Percentiles rank a stretch among this genome's conserved stretches.
These are phyloP conservation scores for Callaeas wilsoni DNA, from an alignment of 2,113 vertebrate species.

Conservation along the genomic window DNA sequence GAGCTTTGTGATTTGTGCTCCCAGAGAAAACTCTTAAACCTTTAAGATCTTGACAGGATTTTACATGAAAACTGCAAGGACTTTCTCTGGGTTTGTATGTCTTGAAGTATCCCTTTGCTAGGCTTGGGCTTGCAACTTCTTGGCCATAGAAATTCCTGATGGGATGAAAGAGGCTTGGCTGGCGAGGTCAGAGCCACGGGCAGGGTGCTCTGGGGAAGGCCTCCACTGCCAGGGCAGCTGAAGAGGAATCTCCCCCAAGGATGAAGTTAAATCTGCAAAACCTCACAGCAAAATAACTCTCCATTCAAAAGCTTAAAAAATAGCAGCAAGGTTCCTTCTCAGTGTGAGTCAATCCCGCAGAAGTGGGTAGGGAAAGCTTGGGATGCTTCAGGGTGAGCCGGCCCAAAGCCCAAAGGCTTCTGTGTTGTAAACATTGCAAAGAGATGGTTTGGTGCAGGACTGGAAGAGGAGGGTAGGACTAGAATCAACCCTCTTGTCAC, in stretches of 20 bases:
- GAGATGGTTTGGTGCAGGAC: neutral
- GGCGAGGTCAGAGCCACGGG: fast-evolving
- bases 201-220: neutral
- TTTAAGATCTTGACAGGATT: constrained; percentile 21
- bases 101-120: neutral
- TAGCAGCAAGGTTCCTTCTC: neutral
- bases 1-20: constrained; percentile 10
- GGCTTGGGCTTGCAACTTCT: neutral
- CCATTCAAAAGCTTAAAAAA: neutral
- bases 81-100: neutral
- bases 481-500: neutral
- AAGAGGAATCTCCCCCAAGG: neutral
- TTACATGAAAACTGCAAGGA: neutral
- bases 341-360: neutral
- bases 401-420: neutral
- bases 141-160: neutral
- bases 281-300: neutral
- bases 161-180: neutral
- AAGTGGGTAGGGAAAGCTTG: neutral
- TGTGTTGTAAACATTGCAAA: neutral
- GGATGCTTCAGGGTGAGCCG: neutral
- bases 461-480: neutral
- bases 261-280: neutral
- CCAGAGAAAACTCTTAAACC: neutral
- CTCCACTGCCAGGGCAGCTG: neutral